Evolutionary conservation across 2,797 vertebrate species (phyloP).

Genomic region (Molossus alvarezi): DNA sequence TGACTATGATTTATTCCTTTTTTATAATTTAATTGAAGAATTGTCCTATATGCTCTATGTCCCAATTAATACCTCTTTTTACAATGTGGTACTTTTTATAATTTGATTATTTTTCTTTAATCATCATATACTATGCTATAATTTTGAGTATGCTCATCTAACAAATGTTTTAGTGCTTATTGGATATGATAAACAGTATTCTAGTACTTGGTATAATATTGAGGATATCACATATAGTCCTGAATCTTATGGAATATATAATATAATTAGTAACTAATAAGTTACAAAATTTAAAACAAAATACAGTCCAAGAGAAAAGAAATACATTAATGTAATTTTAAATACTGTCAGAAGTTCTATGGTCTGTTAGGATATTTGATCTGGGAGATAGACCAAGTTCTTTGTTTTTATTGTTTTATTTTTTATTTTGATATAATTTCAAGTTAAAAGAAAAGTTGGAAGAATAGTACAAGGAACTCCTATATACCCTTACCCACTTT

Average conservation of each 20-base stretch:
- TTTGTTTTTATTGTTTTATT: background rate
- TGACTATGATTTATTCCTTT: constrained; percentile 54
- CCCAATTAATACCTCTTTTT: constrained; percentile 18
- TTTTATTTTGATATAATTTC: constrained; percentile 57
- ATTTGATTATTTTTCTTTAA: constrained; percentile 49
- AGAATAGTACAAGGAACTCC: constrained; percentile 9
- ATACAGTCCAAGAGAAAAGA: constrained; percentile 54
- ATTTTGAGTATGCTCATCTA: constrained; percentile 63
- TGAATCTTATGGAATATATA: constrained; percentile 41
- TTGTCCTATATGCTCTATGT: background rate
- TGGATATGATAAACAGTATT: background rate
- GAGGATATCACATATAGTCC: background rate
- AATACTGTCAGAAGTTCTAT: background rate
- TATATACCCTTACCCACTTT: background rate
- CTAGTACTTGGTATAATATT: constrained; percentile 2
- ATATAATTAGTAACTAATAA: constrained; percentile 61
- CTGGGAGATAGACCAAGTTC: background rate
- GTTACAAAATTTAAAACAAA: constrained; percentile 64
- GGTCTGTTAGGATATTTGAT: constrained; percentile 58
- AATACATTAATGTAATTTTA: constrained; percentile 53
- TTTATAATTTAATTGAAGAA: constrained; percentile 56
- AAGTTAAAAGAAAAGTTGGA: constrained; percentile 58
- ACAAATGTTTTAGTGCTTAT: constrained; percentile 53
- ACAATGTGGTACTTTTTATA: constrained; percentile 40
- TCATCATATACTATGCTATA: background rate